Conservation (phyloP, 53 echinoderm and acorn worm species). For the Holothuria leucospilota region DNA sequence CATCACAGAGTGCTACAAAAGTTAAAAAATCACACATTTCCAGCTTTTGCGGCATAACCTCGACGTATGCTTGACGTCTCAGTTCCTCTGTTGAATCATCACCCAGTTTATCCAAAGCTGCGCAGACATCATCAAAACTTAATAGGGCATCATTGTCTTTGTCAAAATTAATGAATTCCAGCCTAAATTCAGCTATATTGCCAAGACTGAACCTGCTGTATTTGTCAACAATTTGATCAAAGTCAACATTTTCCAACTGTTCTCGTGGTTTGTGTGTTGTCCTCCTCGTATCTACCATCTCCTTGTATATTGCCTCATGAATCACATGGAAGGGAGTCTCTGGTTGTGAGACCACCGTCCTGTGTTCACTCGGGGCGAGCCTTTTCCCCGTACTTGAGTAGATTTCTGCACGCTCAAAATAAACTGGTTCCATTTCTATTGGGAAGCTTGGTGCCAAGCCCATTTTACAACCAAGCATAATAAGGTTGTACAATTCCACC, state of each 20-base stretch:
- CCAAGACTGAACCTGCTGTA: constrained; percentile 86
- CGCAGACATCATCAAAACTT: constrained; percentile 88
- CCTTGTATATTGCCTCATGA: constrained; percentile 93
- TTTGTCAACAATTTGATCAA: constrained; percentile 80
- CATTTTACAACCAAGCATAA: constrained; percentile 75
- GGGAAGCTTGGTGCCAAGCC: constrained; percentile 99
- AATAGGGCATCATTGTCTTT: constrained; percentile 91
- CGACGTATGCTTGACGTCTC: constrained; percentile 83
- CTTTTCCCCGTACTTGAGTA: constrained; percentile 92
- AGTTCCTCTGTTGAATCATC: constrained; percentile 87
- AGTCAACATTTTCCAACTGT: constrained; percentile 89
- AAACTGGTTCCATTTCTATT: constrained; percentile 94
- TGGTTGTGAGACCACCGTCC: constrained; percentile 72
- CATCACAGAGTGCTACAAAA: constrained; percentile 91
- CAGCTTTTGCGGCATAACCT: constrained; percentile 88
- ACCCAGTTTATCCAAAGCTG: constrained; percentile 87
- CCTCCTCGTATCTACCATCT: constrained; percentile 81
- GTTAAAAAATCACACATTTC: constrained; percentile 97
- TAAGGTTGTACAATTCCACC: constrained; percentile 43
- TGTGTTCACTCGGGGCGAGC: constrained; percentile 69
- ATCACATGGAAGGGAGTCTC: constrained; percentile 86
- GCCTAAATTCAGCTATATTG: constrained; percentile 95
- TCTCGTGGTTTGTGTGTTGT: constrained; percentile 80
- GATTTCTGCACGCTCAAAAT: constrained; percentile 93
- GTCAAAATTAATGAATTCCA: constrained; percentile 92